These are phyloP conservation scores for Trichonephila inaurata DNA, from an alignment of 1,140 invertebrate genomes.

Conservation along the genomic window DNA sequence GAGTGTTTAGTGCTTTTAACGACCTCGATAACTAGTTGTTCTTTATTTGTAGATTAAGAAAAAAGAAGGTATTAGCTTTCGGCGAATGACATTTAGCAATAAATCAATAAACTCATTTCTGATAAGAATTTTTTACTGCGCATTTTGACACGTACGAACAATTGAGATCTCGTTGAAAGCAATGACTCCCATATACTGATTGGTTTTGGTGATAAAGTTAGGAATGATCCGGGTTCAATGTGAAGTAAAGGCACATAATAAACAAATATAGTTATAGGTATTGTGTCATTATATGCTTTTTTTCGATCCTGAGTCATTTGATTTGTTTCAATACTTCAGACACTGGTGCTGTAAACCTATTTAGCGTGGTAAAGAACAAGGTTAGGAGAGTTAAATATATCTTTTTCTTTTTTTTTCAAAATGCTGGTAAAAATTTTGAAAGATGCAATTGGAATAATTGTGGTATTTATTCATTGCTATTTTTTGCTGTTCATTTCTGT, in stretches of 20 bases:
- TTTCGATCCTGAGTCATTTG: too few relatives aligned
- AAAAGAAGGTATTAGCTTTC: not conserved
- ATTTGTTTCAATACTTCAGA: too few relatives aligned
- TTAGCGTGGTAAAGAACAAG: too few relatives aligned
- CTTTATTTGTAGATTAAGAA: not conserved
- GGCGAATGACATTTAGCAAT: not conserved
- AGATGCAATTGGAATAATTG: too few relatives aligned
- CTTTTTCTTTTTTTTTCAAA: too few relatives aligned
- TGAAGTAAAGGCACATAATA: not conserved
- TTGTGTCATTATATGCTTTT: too few relatives aligned
- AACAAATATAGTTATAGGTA: not conserved
- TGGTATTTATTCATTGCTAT: too few relatives aligned
- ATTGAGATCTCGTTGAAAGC: not conserved
- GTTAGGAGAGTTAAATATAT: too few relatives aligned
- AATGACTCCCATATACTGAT: not conserved
- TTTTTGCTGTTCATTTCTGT: too few relatives aligned
- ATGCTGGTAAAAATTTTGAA: too few relatives aligned
- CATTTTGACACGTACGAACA: not conserved
- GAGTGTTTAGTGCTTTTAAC: slow-evolving; percentile 9
- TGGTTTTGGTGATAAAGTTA: not conserved
- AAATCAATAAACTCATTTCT: slow-evolving; percentile 4
- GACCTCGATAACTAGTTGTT: not conserved
- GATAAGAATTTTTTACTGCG: not conserved
- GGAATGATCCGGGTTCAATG: not conserved
- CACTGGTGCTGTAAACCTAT: too few relatives aligned